Evolutionary conservation across 2,113 vertebrate species (phyloP).

Genomic region (Dipodomys ordii): DNA sequence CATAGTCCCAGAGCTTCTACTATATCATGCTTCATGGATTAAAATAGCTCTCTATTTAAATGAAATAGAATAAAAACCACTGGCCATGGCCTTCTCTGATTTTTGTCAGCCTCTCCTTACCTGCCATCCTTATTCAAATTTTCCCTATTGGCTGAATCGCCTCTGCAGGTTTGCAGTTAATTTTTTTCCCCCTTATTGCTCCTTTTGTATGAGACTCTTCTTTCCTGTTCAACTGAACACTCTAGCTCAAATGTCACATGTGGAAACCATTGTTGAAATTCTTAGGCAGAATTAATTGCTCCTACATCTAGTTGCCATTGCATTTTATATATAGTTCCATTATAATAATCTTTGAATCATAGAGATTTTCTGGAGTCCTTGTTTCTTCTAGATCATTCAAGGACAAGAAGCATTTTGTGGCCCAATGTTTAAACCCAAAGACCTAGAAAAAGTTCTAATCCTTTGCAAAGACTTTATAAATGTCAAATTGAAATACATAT

Average conservation of each 20-base stretch:
- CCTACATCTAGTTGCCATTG: neutral
- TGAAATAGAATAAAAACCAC: neutral
- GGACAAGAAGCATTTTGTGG: neutral
- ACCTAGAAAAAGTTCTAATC: neutral
- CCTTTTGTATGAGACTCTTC: neutral
- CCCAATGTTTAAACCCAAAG: neutral
- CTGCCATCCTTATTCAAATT: neutral
- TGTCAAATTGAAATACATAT: neutral
- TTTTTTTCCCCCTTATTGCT: neutral
- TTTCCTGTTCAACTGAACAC: neutral
- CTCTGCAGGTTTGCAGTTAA: too few species aligned
- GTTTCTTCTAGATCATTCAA: conserved; percentile 13
- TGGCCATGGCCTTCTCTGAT: neutral
- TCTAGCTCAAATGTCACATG: neutral
- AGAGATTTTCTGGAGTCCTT: neutral
- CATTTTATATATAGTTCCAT: neutral
- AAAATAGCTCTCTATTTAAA: neutral
- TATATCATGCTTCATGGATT: neutral
- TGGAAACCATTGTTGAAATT: conserved; percentile 7
- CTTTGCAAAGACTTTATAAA: neutral
- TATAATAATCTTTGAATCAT: neutral
- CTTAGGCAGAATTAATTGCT: neutral
- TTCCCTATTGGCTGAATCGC: neutral
- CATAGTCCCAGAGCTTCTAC: neutral
- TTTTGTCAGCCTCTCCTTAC: neutral